phyloP scores from a whole-genome alignment of 1,140 invertebrate genomes.

The Yoshiicerus persimilis region DNA sequence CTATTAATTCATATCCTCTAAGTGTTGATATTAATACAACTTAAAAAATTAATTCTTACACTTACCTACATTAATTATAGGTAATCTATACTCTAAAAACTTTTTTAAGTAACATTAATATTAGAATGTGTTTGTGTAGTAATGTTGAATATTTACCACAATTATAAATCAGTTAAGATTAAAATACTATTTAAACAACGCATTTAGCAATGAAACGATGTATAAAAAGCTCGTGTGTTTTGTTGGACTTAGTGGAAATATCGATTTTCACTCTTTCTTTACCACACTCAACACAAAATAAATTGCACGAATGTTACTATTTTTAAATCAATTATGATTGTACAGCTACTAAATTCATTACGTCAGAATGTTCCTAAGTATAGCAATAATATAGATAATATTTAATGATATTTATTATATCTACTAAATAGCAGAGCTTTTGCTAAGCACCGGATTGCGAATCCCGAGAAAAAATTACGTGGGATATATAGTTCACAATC shows the following conservation, averaged over 20 bases:
- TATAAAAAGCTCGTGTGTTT: background rate
- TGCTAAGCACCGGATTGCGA: background rate
- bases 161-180: background rate
- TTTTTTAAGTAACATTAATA: background rate
- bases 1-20: too few species aligned
- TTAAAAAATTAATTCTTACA: background rate
- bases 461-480: slow-evolving; percentile 29
- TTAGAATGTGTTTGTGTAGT: background rate
- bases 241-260: background rate
- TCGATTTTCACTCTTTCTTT: background rate
- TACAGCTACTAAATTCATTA: background rate
- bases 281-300: background rate
- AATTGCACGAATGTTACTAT: background rate
- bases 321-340: background rate
- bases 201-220: background rate
- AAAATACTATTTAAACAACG: background rate
- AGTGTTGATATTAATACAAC: too few species aligned
- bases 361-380: background rate
- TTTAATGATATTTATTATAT: background rate
- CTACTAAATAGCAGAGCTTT: background rate
- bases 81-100: too few species aligned
- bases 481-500: slow-evolving; percentile 4
- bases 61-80: too few species aligned
- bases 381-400: background rate
- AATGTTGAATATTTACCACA: background rate